Conservation (phyloP, 1,140 invertebrate genomes). For the Aculops lycopersici region DNA sequence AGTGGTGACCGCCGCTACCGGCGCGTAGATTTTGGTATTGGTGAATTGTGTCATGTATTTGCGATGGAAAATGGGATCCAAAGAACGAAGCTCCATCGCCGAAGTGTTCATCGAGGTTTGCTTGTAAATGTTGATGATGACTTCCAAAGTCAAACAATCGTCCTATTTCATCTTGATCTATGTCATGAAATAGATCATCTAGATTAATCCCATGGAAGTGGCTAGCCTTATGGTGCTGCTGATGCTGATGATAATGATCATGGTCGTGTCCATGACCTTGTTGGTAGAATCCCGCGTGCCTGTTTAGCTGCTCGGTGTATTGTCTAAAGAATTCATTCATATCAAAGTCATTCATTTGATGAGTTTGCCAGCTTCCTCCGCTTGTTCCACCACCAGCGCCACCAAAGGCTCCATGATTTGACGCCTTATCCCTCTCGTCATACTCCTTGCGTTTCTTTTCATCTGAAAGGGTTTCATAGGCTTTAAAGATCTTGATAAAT, state of each 20-base stretch:
- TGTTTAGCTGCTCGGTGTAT: background rate
- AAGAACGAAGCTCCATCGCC: background rate
- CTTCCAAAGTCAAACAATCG: background rate
- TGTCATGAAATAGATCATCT: background rate
- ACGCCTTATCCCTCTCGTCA: background rate
- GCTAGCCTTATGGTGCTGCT: no score
- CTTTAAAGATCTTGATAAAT: background rate
- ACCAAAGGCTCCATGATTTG: no score
- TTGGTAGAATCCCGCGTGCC: background rate
- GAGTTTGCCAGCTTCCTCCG: no score
- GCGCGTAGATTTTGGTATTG: background rate
- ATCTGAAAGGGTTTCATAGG: background rate
- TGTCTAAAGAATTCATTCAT: background rate
- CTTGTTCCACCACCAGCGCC: no score
- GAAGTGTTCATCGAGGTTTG: background rate
- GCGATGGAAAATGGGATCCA: background rate
- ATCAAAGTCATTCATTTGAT: background rate
- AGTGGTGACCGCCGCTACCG: no score
- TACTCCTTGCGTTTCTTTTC: background rate
- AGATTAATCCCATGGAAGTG: background rate
- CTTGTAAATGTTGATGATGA: background rate
- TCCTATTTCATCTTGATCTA: background rate
- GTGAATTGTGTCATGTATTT: background rate
- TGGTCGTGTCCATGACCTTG: background rate
- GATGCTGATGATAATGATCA: background rate